A percentile compares a stretch with the other conserved stretches of the same genome.
Conservation (phyloP, 2,888 invertebrate genomes). For the Teleiodes luculella region DNA sequence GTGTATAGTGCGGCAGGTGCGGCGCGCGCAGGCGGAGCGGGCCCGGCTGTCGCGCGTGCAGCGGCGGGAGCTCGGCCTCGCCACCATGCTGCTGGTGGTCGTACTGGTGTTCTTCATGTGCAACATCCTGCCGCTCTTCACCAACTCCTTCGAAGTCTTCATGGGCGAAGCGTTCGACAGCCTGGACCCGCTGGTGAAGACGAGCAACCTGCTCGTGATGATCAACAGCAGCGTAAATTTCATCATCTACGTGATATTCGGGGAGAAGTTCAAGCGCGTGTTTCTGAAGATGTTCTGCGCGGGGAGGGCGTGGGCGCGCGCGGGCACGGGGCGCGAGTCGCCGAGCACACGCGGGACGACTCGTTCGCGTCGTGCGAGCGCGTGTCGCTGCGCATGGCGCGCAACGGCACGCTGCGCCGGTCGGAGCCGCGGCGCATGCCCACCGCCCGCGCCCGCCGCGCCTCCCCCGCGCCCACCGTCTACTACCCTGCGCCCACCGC, state of each 20-base stretch:
- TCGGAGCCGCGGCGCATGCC: conserved; percentile 54
- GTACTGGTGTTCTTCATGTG: conserved; percentile 96
- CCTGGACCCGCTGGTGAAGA: conserved; percentile 84
- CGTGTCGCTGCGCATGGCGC: conserved; percentile 81
- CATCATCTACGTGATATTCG: conserved; percentile 98
- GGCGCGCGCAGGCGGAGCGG: conserved; percentile 92
- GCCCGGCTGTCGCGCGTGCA: conserved; percentile 93
- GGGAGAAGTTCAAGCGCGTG: conserved; percentile 95
- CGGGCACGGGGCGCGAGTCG: conserved; percentile 77
- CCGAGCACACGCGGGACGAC: conserved; percentile 85
- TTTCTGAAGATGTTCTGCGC: conserved; percentile 89
- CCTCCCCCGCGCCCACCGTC: conserved; percentile 46
- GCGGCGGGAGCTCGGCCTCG: conserved; percentile 94
- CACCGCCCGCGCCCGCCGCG: conserved; percentile 36
- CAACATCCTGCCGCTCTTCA: conserved; percentile 91
- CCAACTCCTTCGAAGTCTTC: conserved; percentile 92
- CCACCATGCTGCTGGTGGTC: conserved; percentile 96
- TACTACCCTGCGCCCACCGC: conserved; percentile 59
- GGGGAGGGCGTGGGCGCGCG: conserved; percentile 59
- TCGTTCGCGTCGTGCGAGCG: conserved; percentile 89
- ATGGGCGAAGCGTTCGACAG: conserved; percentile 59
- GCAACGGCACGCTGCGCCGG: conserved; percentile 63
- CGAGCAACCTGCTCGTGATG: conserved; percentile 95
- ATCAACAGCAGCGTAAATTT: conserved; percentile 99
- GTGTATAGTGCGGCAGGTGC: conserved; percentile 93